Percentiles rank a stretch among this genome's conserved stretches.
phyloP scores from a whole-genome alignment of 2,113 vertebrate genomes.

The Beaufortia kweichowensis region DNA sequence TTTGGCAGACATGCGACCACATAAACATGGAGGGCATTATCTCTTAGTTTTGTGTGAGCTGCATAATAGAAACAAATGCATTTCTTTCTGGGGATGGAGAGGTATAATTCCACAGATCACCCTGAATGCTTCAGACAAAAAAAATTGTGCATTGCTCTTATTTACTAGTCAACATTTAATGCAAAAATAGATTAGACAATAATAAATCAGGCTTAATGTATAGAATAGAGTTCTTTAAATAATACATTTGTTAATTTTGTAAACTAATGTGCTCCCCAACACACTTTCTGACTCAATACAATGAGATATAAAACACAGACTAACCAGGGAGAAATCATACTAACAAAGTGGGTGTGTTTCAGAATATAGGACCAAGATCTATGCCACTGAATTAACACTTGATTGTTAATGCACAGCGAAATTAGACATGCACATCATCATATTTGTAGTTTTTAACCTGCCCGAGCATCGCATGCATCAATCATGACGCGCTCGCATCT shows the following conservation, averaged over 20 bases:
- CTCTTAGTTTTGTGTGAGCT: conserved; percentile 13
- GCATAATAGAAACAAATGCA: conserved; percentile 33
- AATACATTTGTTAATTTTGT: not conserved
- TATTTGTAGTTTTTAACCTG: not conserved
- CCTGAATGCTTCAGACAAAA: not conserved
- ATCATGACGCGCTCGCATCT: not conserved
- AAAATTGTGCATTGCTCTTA: not conserved
- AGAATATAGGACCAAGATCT: not conserved
- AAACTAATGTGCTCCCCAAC: not conserved
- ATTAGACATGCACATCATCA: not conserved
- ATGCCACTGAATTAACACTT: not conserved
- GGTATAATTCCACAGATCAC: not conserved
- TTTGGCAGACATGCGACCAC: conserved; percentile 32
- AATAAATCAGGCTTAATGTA: not conserved
- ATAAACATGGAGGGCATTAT: conserved; percentile 29
- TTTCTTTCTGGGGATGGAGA: conserved; percentile 13
- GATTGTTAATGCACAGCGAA: too few species aligned
- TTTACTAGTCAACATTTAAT: not conserved
- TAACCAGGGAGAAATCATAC: not conserved
- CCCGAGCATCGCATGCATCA: not conserved
- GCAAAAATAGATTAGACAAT: not conserved
- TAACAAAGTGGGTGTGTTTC: not conserved
- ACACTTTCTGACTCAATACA: not conserved
- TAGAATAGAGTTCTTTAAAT: not conserved
- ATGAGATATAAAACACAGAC: not conserved